phyloP scores from a whole-genome alignment of 2,113 vertebrate genomes.

The Probosciger aterrimus region DNA sequence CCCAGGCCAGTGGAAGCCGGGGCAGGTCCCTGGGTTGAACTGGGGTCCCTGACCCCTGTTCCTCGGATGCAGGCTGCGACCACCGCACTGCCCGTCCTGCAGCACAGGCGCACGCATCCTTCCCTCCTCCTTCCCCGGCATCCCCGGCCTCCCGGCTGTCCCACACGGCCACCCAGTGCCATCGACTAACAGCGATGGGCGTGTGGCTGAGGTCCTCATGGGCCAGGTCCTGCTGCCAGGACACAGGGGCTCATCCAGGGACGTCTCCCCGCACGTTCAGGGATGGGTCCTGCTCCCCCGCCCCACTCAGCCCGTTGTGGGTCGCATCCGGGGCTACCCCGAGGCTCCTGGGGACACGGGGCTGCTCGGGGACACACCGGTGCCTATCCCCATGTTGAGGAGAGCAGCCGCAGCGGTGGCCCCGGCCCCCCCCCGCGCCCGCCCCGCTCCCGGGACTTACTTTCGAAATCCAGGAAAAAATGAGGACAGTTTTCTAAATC shows the following conservation, averaged over 20 bases:
- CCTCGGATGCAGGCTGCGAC: fast-evolving
- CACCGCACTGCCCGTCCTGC: fast-evolving
- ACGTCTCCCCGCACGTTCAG: fast-evolving
- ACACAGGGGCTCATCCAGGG: background rate
- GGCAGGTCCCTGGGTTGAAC: background rate
- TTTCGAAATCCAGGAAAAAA: conserved; percentile 99
- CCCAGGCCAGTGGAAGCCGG: background rate
- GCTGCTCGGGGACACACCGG: background rate
- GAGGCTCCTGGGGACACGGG: background rate
- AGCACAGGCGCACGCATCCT: background rate
- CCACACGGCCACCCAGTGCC: background rate
- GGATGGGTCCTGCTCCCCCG: background rate
- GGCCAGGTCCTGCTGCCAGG: background rate
- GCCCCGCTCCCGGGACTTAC: conserved; percentile 78
- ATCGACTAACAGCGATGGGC: fast-evolving
- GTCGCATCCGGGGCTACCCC: background rate
- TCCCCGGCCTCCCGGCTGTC: background rate
- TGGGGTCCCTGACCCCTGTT: fast-evolving
- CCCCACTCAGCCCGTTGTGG: background rate
- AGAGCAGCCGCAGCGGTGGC: background rate
- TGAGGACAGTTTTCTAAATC: conserved; percentile 98
- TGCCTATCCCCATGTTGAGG: background rate
- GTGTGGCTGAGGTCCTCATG: background rate
- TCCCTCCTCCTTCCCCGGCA: background rate
- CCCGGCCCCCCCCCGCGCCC: background rate